Evolutionary conservation across 2,113 vertebrate genomes (phyloP).

Genomic region (Nyctereutes procyonoides): DNA sequence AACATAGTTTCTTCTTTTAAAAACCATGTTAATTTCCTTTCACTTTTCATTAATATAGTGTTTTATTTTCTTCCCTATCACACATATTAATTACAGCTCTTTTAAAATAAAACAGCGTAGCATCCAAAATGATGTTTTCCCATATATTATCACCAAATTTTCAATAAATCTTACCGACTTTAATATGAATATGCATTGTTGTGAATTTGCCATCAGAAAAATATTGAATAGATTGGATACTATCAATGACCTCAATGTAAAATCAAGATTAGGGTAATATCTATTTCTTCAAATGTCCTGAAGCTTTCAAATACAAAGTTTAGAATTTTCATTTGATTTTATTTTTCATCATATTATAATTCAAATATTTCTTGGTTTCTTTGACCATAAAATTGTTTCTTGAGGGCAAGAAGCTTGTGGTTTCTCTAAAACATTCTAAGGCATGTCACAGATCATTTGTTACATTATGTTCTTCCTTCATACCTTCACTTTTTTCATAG

Average conservation of each 20-base stretch:
- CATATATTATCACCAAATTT: neutral
- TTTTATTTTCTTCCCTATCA: neutral
- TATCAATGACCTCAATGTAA: neutral
- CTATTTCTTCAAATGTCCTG: neutral
- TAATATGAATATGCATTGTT: neutral
- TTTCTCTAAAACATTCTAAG: neutral
- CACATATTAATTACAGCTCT: neutral
- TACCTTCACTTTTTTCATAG: neutral
- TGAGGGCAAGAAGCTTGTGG: neutral
- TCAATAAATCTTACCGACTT: neutral
- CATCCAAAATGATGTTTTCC: neutral
- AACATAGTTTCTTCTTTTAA: neutral
- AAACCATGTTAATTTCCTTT: neutral
- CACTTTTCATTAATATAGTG: neutral
- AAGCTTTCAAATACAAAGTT: neutral
- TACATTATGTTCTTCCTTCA: neutral
- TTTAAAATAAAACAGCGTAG: neutral
- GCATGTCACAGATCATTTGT: neutral
- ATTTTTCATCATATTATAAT: neutral
- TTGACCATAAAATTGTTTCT: neutral
- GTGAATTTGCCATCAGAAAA: neutral
- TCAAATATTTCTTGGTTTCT: neutral
- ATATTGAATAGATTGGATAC: neutral
- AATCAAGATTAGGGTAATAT: neutral
- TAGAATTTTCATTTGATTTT: neutral